A percentile compares a stretch with the other conserved stretches of the same genome.
phyloP scores from a whole-genome alignment of 1,140 invertebrate genomes.

The Apis cerana region DNA sequence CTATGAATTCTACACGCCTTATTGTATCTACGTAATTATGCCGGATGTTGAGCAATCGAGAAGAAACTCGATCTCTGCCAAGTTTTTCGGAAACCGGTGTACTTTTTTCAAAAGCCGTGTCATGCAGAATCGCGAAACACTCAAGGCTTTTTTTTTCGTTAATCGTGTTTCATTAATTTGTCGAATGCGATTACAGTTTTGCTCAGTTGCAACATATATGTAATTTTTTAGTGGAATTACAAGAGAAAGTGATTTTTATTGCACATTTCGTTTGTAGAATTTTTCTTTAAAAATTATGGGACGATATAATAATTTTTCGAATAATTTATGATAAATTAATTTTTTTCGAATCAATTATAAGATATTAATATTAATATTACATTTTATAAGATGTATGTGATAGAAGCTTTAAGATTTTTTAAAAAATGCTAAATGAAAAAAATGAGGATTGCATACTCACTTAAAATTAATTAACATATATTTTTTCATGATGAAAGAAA shows the following conservation, averaged over 20 bases:
- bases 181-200: slow-evolving; percentile 10
- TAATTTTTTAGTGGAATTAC: not conserved
- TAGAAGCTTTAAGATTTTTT: too few species aligned
- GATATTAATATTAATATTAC: too few species aligned
- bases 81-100: slow-evolving; percentile 36
- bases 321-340: not conserved
- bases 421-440: too few species aligned
- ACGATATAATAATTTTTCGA: not conserved
- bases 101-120: slow-evolving; percentile 24
- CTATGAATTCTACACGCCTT: slow-evolving; percentile 43
- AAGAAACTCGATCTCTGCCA: slow-evolving; percentile 28
- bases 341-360: too few species aligned
- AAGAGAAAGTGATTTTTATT: not conserved
- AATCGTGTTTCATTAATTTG: slow-evolving; percentile 36
- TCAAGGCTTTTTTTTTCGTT: not conserved
- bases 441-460: too few species aligned
- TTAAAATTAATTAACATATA: too few species aligned
- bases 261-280: not conserved
- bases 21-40: slow-evolving; percentile 46
- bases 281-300: not conserved
- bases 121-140: not conserved
- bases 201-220: not conserved
- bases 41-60: slow-evolving; percentile 45
- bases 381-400: too few species aligned
- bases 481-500: too few species aligned